Conservation (phyloP, 1,140 invertebrate genomes). For the Asbolus verrucosus region DNA sequence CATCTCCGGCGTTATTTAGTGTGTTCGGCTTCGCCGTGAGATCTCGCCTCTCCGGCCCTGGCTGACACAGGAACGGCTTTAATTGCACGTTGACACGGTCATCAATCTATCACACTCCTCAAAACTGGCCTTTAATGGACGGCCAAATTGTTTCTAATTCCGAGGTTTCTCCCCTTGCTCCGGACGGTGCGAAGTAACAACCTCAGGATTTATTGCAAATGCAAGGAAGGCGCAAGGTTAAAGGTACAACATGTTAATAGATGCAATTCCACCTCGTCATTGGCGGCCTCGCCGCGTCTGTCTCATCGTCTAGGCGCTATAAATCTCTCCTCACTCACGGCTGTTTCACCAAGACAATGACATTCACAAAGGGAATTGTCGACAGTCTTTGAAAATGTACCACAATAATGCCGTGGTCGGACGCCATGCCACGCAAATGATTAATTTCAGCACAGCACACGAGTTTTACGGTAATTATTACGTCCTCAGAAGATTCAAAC, state of each 20-base stretch:
- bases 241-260: slow-evolving; percentile 36
- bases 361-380: slow-evolving; percentile 20
- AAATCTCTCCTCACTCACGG: slow-evolving; percentile 31
- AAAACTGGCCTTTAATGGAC: no score
- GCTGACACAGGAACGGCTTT: neutral
- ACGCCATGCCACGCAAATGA: neutral
- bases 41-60: slow-evolving; percentile 20
- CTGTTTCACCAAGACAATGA: slow-evolving; percentile 23
- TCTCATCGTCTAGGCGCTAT: slow-evolving; percentile 35
- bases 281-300: slow-evolving; percentile 32
- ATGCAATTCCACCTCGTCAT: slow-evolving; percentile 35
- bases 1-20: slow-evolving; percentile 26
- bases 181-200: neutral
- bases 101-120: neutral
- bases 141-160: neutral
- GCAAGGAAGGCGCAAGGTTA: slow-evolving; percentile 25
- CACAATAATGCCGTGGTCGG: neutral
- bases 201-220: slow-evolving; percentile 24
- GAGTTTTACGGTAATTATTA: no score
- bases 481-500: no score
- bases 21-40: slow-evolving; percentile 24
- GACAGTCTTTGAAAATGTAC: slow-evolving; percentile 21
- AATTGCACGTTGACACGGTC: neutral
- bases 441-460: slow-evolving; percentile 2
- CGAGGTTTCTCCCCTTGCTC: slow-evolving; percentile 3